Base-by-base conservation (phyloP, 2,113 vertebrate species). In the Sinocyclocheilus maitianheensis region DNA sequence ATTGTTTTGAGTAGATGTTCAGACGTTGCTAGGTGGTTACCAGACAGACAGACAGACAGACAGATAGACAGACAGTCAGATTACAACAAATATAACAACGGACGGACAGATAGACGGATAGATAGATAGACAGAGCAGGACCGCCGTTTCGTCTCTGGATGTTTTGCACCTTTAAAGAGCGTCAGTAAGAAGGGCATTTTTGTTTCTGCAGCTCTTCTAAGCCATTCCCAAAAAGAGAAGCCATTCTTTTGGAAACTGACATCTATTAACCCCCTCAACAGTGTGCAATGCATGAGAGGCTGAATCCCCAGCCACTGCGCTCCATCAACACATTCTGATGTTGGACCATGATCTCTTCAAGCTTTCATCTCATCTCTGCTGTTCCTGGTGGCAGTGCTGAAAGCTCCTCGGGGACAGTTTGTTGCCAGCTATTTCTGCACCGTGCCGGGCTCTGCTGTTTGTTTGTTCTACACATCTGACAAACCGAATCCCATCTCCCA, bases 401-500 rank as follows among this genome's bases (percentile, higher is more conserved):
- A 58, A 40, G 77, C 80, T 84, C 87, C 77, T 80, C 16, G 0
- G 82, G 86, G 89, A 87, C n/a, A 53, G 65, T 20, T 58, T 24
- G 62, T 37, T 43, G 72, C 85, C 79, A 85, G 86, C 81, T 84
- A 88, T 88, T 90, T 89, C 78, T 18, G 84, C 69, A 60, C 48
- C 55, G 62, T 71, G 78, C 87, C 77, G 8, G 72, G 72, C 85
- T 87, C 67, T 85, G 51, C 20, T 63, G 78, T 88, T 89, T 84
- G 72, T 82, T 90, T 88, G 87, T 88, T 60, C 63, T 80, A 81
- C 87, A 86, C 83, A 82, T 84, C 82, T 89, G 89, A 89, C 87
- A 88, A 77, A 86, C 85, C 80, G 72, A 87, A 85, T 84, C 80
- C 83, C 53, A 14, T 89, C 88, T 89, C 89, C 90, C 89, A 90